phyloP scores from a whole-genome alignment of 2,113 vertebrate genomes.

The Blennius ocellaris region DNA sequence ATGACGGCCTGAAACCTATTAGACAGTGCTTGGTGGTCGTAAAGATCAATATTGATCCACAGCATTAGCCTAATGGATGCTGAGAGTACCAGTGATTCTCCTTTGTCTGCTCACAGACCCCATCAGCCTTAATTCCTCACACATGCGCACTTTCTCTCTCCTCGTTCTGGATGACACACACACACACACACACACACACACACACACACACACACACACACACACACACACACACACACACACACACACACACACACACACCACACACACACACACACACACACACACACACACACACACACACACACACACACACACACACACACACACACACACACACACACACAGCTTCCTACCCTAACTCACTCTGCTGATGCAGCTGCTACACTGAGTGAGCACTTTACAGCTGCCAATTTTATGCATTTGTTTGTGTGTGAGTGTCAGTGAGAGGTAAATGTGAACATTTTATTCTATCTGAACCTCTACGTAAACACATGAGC shows the following conservation, averaged over 20 bases:
- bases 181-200: conserved; percentile 44
- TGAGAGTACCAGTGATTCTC: conserved; percentile 73
- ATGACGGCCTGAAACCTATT: conserved; percentile 66
- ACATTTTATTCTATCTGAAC: conserved; percentile 21
- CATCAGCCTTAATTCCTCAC: conserved; percentile 65
- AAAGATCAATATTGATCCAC: conserved; percentile 80
- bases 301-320: conserved; percentile 43
- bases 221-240: conserved; percentile 45
- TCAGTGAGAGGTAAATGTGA: conserved; percentile 29
- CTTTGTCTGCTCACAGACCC: conserved; percentile 72
- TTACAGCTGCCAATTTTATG: conserved; percentile 49
- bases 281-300: conserved; percentile 43
- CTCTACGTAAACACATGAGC: conserved; percentile 19
- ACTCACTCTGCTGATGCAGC: conserved; percentile 72
- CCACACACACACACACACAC: conserved; percentile 37
- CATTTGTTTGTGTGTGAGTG: conserved; percentile 27
- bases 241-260: conserved; percentile 44
- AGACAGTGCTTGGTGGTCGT: conserved; percentile 65
- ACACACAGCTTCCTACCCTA: conserved; percentile 57
- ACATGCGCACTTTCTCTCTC: conserved; percentile 44
- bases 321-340: conserved; percentile 42
- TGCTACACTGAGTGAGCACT: conserved; percentile 66
- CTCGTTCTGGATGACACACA: conserved; percentile 15
- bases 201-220: conserved; percentile 34
- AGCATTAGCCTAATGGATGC: conserved; percentile 79